Conservation (phyloP, 2,797 vertebrate species). For the Danio tinwini region DNA sequence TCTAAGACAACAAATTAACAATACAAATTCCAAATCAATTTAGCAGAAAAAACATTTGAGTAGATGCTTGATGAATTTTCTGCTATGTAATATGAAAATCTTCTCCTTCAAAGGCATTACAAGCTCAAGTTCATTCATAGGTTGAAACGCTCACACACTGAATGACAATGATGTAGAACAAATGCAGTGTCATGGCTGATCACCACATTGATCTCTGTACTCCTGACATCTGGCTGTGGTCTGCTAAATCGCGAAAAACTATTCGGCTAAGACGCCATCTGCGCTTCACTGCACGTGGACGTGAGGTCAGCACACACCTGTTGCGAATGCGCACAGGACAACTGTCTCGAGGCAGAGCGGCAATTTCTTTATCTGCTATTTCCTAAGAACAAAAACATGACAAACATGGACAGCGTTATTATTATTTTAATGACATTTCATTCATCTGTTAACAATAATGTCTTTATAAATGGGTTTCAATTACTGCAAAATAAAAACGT, state of each 20-base stretch:
- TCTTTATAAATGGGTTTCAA: neutral
- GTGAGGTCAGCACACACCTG: slow-evolving; percentile 92
- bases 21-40: neutral
- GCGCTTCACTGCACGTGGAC: slow-evolving; percentile 88
- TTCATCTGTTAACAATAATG: neutral
- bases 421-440: neutral
- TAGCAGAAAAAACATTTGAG: neutral
- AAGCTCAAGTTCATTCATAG: neutral
- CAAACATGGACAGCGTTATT: neutral
- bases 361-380: slow-evolving; percentile 89
- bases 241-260: slow-evolving; percentile 91
- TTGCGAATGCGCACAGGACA: slow-evolving; percentile 92
- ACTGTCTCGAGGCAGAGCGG: slow-evolving; percentile 89
- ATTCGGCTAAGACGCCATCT: slow-evolving; percentile 94
- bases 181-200: slow-evolving; percentile 9
- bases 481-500: neutral
- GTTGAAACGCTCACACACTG: neutral
- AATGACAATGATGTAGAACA: neutral
- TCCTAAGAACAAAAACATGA: slow-evolving; percentile 76
- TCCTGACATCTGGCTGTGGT: slow-evolving; percentile 92
- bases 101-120: neutral
- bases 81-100: neutral
- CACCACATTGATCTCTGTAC: slow-evolving; percentile 93
- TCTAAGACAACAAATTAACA: neutral
- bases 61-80: neutral